Evolutionary conservation across 1,140 invertebrate species (phyloP), one percentile per base, ranked within the genome.

Genomic region (Tyrophagus putrescentiae): DNA sequence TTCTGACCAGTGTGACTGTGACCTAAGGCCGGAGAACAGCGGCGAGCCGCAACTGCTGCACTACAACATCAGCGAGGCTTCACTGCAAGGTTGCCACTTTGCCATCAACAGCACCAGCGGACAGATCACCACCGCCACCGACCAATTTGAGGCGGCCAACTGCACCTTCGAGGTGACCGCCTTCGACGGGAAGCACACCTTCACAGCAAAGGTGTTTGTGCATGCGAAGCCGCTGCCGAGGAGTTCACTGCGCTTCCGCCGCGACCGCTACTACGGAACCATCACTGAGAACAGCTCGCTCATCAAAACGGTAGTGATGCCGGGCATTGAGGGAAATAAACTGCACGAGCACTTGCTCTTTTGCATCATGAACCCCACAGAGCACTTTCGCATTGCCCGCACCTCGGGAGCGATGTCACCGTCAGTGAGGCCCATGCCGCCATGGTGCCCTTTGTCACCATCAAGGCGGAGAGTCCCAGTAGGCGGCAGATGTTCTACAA

Each of bases 331-430:
- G 4, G 90, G 90, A 4, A 85, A 80, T 66, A 79, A 79, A 11
- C 74, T 94, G 23, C 87, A 91, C 70, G 88, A 95, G 70, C 86
- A 94, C 70, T 73, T 95, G 0, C 76, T 82, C 63, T 97, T 92
- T 71, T 75, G 76, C 36, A 87, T 95, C 60, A 74, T 94, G 1
- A 95, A 96, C 77, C 88, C 89, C 0, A 84, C 82, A 0, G 78
- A 83, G 56, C 81, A 89, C 74, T 98, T 98, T 71, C 77, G 78
- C 56, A 92, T 98, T 69, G 88, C 92, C 25, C 67, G 74, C 18
- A 89, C 87, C n/a, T 93, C 91, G 18, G 91, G 88, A 23, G 85
- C 82, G 6, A 82, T 18, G 82, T 84, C 62, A 76, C 76, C 57
- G 82, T 89, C 42, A 80, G 81, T 28, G 89, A 95, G 74, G 85